A percentile compares a stretch with the other conserved stretches of the same genome.
Conservation (phyloP, 2,113 vertebrate genomes). For the Turdus rufiventris region DNA sequence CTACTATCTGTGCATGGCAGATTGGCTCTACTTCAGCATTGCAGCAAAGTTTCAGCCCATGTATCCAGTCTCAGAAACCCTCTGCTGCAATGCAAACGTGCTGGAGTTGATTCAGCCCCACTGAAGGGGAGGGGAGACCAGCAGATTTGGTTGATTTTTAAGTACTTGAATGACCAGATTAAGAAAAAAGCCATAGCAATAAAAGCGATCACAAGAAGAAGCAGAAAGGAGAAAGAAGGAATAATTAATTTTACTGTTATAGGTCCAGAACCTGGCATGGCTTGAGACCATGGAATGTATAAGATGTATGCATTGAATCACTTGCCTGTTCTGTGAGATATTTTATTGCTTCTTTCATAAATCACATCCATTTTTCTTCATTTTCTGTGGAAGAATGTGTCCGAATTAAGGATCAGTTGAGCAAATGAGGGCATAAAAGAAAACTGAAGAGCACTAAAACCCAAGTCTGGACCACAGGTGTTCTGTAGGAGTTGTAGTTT, state of each 20-base stretch:
- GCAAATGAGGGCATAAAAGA: not conserved
- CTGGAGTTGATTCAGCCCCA: not conserved
- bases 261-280: not conserved
- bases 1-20: not conserved
- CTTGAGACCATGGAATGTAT: not conserved
- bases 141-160: not conserved
- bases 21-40: not conserved
- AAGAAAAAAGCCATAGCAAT: not conserved
- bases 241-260: not conserved
- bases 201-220: not conserved
- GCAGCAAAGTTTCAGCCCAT: not conserved
- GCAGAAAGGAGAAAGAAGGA: not conserved
- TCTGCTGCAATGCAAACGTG: rapidly evolving
- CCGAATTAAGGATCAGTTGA: not conserved
- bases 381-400: not conserved
- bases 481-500: not conserved
- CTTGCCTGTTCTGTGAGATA: not conserved
- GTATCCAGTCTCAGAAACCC: not conserved
- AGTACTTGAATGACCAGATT: not conserved
- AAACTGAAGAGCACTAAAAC: not conserved
- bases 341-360: not conserved
- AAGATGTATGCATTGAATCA: not conserved
- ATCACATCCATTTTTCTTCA: not conserved
- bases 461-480: not conserved
- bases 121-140: not conserved